phyloP scores from a whole-genome alignment of 2,888 invertebrate species.

The Drosophila algonquin region DNA sequence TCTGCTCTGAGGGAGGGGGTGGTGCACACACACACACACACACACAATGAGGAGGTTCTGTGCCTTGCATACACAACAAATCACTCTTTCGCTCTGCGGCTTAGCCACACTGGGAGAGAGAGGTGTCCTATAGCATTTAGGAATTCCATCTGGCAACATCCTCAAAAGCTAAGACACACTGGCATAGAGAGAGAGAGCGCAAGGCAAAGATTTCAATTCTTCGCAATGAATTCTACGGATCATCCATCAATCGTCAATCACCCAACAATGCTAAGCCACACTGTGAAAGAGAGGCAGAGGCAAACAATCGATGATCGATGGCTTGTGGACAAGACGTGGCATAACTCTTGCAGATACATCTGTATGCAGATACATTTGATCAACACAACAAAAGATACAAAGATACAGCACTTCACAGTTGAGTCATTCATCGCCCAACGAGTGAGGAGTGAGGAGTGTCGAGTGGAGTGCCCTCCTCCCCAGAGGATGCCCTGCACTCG shows the following conservation, averaged over 20 bases:
- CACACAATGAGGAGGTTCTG: slow-evolving; percentile 26
- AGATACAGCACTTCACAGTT: slow-evolving; percentile 33
- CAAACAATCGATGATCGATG: too few relatives aligned
- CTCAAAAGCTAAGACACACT: neutral
- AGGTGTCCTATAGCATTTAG: too few relatives aligned
- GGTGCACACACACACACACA: neutral
- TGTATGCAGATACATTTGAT: slow-evolving; percentile 11
- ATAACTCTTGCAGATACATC: slow-evolving; percentile 53
- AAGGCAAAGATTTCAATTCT: too few relatives aligned
- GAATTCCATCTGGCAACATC: too few relatives aligned
- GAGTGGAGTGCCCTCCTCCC: neutral
- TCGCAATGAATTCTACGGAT: too few relatives aligned
- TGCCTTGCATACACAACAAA: slow-evolving; percentile 18
- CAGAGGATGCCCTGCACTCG: slow-evolving; percentile 52
- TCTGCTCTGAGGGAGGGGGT: neutral
- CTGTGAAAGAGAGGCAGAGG: neutral
- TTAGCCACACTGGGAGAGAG: neutral
- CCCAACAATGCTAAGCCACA: neutral
- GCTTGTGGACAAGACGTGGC: too few relatives aligned
- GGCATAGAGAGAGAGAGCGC: neutral
- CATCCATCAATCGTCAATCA: too few relatives aligned
- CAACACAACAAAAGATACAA: slow-evolving; percentile 10
- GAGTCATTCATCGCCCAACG: slow-evolving; percentile 54
- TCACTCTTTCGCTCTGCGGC: neutral
- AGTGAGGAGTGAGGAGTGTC: too few relatives aligned